Base-by-base conservation (phyloP, 2,113 vertebrate species). In the Ploceus nigricollis region DNA sequence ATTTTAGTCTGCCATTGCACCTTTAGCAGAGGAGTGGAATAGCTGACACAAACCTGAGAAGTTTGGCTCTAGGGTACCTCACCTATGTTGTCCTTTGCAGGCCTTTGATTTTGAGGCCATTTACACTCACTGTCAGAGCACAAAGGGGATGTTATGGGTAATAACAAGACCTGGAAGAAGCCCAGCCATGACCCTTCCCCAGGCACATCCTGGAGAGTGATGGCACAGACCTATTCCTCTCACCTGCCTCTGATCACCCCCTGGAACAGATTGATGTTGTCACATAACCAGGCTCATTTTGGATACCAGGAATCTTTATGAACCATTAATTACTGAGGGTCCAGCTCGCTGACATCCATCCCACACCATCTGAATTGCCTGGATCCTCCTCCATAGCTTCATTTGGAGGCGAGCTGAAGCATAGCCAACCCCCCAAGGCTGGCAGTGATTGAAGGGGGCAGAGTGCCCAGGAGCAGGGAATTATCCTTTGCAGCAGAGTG, bases 231-330 rank as follows among this genome's bases (percentile, higher is more conserved):
- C 63, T 56, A 0, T 31, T 91, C 80, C 77, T 78, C 83, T 94
- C 72, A 35, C 81, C 73, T 82, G 47, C 51, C 35, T 93, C 80
- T 89, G 89, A 71, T 64, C 76, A 84, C 5, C 39, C 63, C 51
- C 84, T 58, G 89, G 80, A 95, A 95, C 65, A 72, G 70, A 82
- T 30, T 79, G 91, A 79, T 93, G 85, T 40, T 82, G 61, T 90
- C 70, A 15, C 39, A 65, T 33, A 78, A 81, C 31, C 31, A 56
- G 73, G 40, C 65, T 93, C 51, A n/a, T 94, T 89, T 60, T 21
- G 2, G 65, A 24, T 61, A 91, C 57, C 57, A 31, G 48, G 73
- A 84, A 78, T 78, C 47, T 77, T 92, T 81, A 89, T 71, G 72
- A 90, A 47, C 44, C 61, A 40, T 82, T 63, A 68, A 82, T 92